Evolutionary conservation across 2,113 vertebrate genomes (phyloP), one percentile per base, ranked within the genome.

Genomic region (human): DNA sequence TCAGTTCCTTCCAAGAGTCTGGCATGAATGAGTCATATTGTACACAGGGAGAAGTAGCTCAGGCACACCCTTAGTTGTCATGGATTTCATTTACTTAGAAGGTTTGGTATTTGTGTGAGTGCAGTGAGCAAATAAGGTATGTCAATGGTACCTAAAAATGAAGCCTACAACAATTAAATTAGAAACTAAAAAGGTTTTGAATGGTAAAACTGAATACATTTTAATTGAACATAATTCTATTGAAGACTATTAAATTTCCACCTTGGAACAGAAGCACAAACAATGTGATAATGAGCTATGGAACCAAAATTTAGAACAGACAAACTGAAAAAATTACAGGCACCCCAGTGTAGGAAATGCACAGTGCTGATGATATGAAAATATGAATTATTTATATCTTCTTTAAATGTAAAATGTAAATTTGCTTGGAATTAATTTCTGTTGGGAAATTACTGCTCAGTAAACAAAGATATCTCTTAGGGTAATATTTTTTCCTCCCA

Each of bases 331-430:
- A 99, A 97, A 98, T 96, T 98, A 93, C 98, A 99, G 98, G 99
- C 99, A 99, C 98, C 98, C 98, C 96, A 23, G 98, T 99, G 99
- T 98, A 99, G 98, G 98, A 98, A 98, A 98, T 61, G 94, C 97
- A 98, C 93, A 98, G 98, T 98, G 98, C 96, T 98, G 98, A 98
- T 99, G 98, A 98, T 99, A 99, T 97, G 98, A 99, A 98, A 99
- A 98, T 97, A 99, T 99, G 98, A 99, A 99, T 99, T 99, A 99
- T 99, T 99, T 98, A 99, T 99, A 96, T 98, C 98, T 99, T 99
- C 97, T 99, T 99, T 98, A 99, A 99, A 99, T 99, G 98, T 99
- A 98, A 98, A 99, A 99, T 99, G 98, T 99, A 99, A 99, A 99
- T 99, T 99, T 99, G 97, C 98, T 98, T 98, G 93, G 97, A 98